phyloP scores from a whole-genome alignment of 2,888 invertebrate genomes.

The Sympetrum striolatum region DNA sequence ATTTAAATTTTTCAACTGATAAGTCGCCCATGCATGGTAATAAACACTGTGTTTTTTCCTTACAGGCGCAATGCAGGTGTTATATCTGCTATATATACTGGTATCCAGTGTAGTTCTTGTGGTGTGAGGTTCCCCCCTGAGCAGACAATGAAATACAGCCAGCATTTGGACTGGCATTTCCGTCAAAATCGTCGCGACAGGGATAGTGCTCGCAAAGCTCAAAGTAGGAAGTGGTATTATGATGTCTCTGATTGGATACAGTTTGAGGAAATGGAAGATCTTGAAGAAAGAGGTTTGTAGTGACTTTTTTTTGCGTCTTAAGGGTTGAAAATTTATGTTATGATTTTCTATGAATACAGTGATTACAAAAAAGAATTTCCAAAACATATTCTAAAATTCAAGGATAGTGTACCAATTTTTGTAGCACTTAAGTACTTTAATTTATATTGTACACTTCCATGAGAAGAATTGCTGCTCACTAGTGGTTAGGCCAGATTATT shows the following conservation, averaged over 20 bases:
- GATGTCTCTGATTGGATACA: constrained; percentile 90
- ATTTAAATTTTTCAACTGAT: not conserved
- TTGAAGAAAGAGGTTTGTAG: constrained; percentile 79
- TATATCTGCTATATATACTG: constrained; percentile 77
- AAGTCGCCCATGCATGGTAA: not conserved
- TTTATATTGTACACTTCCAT: no score
- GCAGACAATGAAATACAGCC: constrained; percentile 87
- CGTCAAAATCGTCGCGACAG: constrained; percentile 89
- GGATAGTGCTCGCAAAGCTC: constrained; percentile 82
- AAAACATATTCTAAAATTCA: no score
- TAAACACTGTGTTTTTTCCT: constrained; percentile 48
- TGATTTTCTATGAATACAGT: no score
- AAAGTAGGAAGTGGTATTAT: constrained; percentile 89
- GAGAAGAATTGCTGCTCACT: no score
- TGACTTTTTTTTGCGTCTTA: not conserved
- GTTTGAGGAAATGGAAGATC: constrained; percentile 91
- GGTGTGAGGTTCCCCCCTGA: constrained; percentile 92
- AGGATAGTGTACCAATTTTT: no score
- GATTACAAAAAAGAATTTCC: no score
- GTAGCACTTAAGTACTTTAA: no score
- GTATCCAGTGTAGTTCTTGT: constrained; percentile 96
- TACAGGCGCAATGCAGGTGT: constrained; percentile 75
- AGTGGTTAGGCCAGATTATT: no score
- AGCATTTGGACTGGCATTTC: constrained; percentile 99
- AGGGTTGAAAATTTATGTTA: no score